Evolutionary conservation across 2,888 invertebrate species (phyloP).

Genomic region (Chrysolina americana): DNA sequence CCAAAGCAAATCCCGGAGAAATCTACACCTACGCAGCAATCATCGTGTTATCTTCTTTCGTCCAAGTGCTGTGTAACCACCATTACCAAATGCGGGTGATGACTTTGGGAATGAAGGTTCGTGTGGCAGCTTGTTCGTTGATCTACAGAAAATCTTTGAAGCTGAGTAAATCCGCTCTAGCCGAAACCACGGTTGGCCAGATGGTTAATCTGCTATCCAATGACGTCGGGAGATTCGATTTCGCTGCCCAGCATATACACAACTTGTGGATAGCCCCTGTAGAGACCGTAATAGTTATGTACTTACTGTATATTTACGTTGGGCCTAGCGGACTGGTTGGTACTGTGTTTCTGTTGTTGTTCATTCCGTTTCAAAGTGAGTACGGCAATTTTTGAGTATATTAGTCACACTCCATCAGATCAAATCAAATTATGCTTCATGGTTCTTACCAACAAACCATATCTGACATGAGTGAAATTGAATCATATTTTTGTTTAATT

Average conservation of each 20-base stretch:
- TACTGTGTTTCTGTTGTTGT: conserved; percentile 63
- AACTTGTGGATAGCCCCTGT: conserved; percentile 84
- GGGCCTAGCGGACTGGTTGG: conserved; percentile 67
- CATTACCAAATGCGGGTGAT: conserved; percentile 90
- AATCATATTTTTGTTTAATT: too few relatives aligned
- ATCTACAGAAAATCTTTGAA: conserved; percentile 75
- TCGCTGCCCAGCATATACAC: conserved; percentile 83
- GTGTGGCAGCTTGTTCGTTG: conserved; percentile 86
- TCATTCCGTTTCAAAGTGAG: conserved; percentile 65
- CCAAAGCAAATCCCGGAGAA: conserved; percentile 66
- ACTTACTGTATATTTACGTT: conserved; percentile 69
- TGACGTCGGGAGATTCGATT: conserved; percentile 84
- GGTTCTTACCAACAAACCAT: neutral
- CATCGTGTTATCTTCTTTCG: conserved; percentile 70
- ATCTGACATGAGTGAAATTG: too few relatives aligned
- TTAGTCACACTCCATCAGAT: neutral
- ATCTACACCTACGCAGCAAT: conserved; percentile 85
- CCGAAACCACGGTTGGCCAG: conserved; percentile 55
- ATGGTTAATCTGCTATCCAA: conserved; percentile 58
- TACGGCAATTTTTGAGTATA: conserved; percentile 76
- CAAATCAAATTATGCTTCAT: conserved; percentile 3
- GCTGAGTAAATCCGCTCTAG: conserved; percentile 53
- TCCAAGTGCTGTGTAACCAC: conserved; percentile 74
- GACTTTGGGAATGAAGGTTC: conserved; percentile 87
- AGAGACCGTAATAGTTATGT: conserved; percentile 73